Evolutionary conservation across 2,888 invertebrate species (phyloP), one percentile per base, ranked within the genome.

Genomic region (Clostera curtula): DNA sequence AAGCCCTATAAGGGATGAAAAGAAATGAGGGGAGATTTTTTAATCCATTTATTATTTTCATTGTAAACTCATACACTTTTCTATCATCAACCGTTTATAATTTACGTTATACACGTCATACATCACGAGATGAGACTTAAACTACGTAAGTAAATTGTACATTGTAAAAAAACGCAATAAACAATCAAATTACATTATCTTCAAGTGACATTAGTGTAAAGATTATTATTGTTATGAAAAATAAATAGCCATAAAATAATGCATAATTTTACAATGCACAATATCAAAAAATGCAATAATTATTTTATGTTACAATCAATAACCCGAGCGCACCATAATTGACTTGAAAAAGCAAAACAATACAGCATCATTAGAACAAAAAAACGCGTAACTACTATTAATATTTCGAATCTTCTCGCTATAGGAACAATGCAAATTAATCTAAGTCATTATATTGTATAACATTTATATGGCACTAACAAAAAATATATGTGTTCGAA

Each of bases 61-160:
- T 71, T 75, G 77, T 82, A 77, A 82, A 82, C 72, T 73, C 79
- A 73, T 82, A 82, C 79, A 77, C 67, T 70, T 69, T 66, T 68
- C 75, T 79, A 71, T 69, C 48, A 73, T 71, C 76, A 77, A 79
- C 70, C 68, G 65, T 74, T 77, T 75, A 75, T 71, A 65, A 69
- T 62, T 66, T 65, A 73, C 58, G 62, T 64, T 65, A 73, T 54
- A 69, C 66, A 69, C 66, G 57, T 61, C 61, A 59, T 66, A 67
- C 65, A 62, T 61, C 68, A 58, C 43, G 42, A 49, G 47, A 49
- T 47, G 49, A 43, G 35, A 38, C 63, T 62, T 61, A 66, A 34
- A 42, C 31, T n/a, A 43, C 50, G 61, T 64, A 49, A 28, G 26
- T 27, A 40, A 33, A 36, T 29, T 34, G 34, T 37, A 49, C 57